phyloP scores from a whole-genome alignment of 1,140 invertebrate genomes.

The Platorchestia sp. region DNA sequence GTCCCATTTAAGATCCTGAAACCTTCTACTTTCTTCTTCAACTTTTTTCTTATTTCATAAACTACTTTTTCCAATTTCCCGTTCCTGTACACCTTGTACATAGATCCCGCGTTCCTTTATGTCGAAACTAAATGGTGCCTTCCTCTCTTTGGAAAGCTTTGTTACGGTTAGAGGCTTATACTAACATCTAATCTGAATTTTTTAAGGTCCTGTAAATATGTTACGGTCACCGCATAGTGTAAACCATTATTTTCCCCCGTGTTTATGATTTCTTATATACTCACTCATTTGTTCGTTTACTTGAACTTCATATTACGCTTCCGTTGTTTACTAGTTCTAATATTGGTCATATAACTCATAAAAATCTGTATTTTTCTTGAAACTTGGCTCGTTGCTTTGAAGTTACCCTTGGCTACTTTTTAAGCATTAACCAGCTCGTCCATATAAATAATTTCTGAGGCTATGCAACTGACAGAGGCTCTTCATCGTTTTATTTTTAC shows the following conservation, averaged over 20 bases:
- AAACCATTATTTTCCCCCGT: not conserved
- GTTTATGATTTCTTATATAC: not conserved
- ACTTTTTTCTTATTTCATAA: too few relatives aligned
- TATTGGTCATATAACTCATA: not conserved
- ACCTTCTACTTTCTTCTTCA: too few relatives aligned
- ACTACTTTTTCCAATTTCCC: too few relatives aligned
- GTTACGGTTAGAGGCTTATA: too few relatives aligned
- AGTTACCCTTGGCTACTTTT: not conserved
- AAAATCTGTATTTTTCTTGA: not conserved
- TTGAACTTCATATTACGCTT: not conserved
- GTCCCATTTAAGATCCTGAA: too few relatives aligned
- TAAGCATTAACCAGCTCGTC: not conserved
- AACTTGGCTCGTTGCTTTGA: not conserved
- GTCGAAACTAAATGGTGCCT: too few relatives aligned
- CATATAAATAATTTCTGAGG: not conserved
- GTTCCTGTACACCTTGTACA: too few relatives aligned
- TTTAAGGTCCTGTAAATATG: not conserved
- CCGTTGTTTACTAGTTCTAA: not conserved
- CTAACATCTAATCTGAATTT: not conserved
- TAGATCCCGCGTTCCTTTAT: too few relatives aligned
- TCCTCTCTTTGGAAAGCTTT: too few relatives aligned
- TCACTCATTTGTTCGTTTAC: not conserved
- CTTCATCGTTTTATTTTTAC: not conserved
- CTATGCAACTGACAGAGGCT: not conserved
- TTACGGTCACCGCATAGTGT: not conserved